phyloP scores from a whole-genome alignment of 2,113 vertebrate species.

The Heteronetta atricapilla region DNA sequence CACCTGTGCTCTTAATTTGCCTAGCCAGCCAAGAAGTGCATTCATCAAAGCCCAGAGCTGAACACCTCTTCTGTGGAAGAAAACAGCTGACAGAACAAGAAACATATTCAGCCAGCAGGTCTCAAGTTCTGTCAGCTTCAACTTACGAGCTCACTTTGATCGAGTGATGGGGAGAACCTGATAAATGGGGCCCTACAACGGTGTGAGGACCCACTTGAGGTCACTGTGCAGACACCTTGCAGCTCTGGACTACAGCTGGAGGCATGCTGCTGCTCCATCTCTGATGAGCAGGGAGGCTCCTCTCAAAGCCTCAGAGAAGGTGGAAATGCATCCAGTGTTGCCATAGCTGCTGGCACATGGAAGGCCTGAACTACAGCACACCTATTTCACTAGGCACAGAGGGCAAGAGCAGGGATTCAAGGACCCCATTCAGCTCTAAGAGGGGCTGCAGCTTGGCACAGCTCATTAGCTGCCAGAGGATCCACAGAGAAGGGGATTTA shows the following conservation, averaged over 20 bases:
- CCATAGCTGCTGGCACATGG: not conserved
- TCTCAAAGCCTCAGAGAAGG: not conserved
- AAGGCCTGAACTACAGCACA: not conserved
- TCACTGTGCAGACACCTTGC: not conserved
- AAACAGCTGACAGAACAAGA: not conserved
- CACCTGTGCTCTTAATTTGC: not conserved
- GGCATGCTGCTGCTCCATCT: not conserved
- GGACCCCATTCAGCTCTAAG: not conserved
- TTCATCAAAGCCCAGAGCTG: not conserved
- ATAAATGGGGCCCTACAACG: accelerated
- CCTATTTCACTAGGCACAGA: not conserved
- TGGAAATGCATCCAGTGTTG: not conserved
- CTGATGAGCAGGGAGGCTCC: not conserved
- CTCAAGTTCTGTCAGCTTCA: not conserved
- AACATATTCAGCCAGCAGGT: not conserved
- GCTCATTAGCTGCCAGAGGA: not conserved
- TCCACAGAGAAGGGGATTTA: not conserved
- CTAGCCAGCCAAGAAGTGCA: not conserved
- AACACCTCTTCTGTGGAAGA: not conserved
- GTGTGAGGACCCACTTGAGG: not conserved
- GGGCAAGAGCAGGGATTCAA: not conserved
- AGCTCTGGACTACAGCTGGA: not conserved
- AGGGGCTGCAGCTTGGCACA: not conserved
- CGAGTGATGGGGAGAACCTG: not conserved
- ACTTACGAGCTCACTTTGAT: not conserved